Conservation (phyloP, 2,888 invertebrate species). For the Hydrotaea diabolus region DNA sequence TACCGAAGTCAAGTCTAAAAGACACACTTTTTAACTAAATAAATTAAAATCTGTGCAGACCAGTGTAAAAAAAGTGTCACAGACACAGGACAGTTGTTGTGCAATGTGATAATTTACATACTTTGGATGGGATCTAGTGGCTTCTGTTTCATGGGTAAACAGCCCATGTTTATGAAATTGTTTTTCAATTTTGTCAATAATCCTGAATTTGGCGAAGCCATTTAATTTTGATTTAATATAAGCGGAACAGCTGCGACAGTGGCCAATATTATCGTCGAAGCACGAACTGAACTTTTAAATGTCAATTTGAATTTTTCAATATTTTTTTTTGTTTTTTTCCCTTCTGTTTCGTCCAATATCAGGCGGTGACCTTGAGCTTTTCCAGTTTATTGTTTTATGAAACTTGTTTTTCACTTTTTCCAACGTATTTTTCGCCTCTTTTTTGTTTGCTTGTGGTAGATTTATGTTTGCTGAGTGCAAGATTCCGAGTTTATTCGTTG, state of each 20-base stretch:
- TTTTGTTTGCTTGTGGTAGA: not conserved
- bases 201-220: conserved; percentile 71
- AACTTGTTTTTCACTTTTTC: no score
- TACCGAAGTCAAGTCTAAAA: no score
- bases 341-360: not conserved
- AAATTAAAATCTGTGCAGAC: no score
- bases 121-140: conserved; percentile 54
- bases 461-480: not conserved
- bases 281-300: not conserved
- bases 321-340: no score
- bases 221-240: conserved; percentile 45
- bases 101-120: conserved; percentile 43
- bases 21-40: no score
- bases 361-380: not conserved
- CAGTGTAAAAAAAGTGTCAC: no score
- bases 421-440: no score
- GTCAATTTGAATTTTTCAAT: not conserved
- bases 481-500: not conserved
- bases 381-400: not conserved
- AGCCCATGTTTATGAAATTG: conserved; percentile 73
- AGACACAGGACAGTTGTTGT: no score
- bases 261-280: not conserved
- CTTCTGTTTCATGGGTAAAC: conserved; percentile 68
- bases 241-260: not conserved
- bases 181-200: conserved; percentile 70